Base-by-base conservation (phyloP, 2,888 invertebrate genomes). In the Eristalinus aeneus region DNA sequence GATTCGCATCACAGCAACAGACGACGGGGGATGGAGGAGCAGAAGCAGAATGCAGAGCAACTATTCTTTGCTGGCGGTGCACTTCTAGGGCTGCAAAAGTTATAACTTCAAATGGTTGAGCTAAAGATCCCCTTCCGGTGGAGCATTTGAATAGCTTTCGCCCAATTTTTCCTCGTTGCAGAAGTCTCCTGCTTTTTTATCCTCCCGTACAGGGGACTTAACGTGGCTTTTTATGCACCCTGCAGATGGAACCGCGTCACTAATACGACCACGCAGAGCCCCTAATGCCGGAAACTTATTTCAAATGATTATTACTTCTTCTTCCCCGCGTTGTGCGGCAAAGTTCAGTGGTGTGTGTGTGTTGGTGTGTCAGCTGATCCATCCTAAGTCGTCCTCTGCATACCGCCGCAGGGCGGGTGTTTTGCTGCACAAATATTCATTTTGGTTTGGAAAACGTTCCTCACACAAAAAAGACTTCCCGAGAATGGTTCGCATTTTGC, bases 301-400 rank as follows among this genome's bases (percentile, higher is more conserved):
- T 73, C 76, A 73, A 86, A 81, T 86, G 81, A 86, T 86, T 86
- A 86, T 86, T 81, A 81, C 77, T 76, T 73, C 77, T 73, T 81
- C 34, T 67, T 58, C 67, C 61, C 12, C 6, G 4, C 69, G 76
- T 69, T 68, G 72, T 68, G 53, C 56, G 53, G 34, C 60, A 68
- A 73, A 72, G 58, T 68, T 76, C 46, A 46, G 6, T 1, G 3
- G 46, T n/a, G 46, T 65, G 80, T 65, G 69, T 46, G 27, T 69
- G 34, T n/a, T n/a, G 22, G 46, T 68, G 31, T 16, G 39, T 31
- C n/a, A 6, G 81, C 69, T 76, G 81, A 86, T 81, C 68, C 73
- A 31, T n/a, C 34, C 61, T 73, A 61, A 72, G 71, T 68, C 68
- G 76, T 64, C 72, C 68, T 77, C 73, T 68, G 61, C 76, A 75